Evolutionary conservation across 1,140 invertebrate genomes (phyloP).

Genomic region (Hypsibius dujardini): DNA sequence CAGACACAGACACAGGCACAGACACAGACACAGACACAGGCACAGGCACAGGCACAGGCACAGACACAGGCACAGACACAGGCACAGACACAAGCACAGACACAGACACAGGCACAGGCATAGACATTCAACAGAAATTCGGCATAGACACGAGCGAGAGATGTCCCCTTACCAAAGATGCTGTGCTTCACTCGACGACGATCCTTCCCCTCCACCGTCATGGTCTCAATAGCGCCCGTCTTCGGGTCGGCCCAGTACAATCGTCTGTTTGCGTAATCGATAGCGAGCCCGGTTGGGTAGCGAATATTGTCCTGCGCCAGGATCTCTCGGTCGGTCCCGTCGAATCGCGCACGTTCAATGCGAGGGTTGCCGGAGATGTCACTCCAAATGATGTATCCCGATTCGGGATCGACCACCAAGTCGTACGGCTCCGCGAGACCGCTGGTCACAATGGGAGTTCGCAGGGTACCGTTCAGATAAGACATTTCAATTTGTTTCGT

Average conservation of each 20-base stretch:
- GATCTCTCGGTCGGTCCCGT: constrained; percentile 42
- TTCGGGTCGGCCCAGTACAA: constrained; percentile 60
- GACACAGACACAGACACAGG: no score
- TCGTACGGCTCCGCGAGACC: constrained; percentile 43
- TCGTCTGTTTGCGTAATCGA: constrained; percentile 46
- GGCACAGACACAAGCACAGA: neutral
- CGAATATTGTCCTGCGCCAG: constrained; percentile 42
- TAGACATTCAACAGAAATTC: constrained; percentile 10
- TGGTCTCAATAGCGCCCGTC: constrained; percentile 52
- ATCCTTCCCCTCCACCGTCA: constrained; percentile 52
- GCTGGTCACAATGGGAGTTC: constrained; percentile 38
- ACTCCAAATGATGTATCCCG: constrained; percentile 40
- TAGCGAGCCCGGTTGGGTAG: constrained; percentile 47
- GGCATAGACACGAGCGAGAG: neutral
- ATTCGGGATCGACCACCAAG: constrained; percentile 48
- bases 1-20: no score
- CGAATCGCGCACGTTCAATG: constrained; percentile 48
- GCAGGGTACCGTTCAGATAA: constrained; percentile 40
- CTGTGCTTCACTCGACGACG: constrained; percentile 39
- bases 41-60: no score
- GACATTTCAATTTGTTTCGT: constrained; percentile 43
- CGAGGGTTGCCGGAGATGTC: constrained; percentile 34
- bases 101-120: neutral
- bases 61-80: no score
- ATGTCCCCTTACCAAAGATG: neutral